phyloP scores from a whole-genome alignment of 1,140 invertebrate species.

The Eulimnadia texana region DNA sequence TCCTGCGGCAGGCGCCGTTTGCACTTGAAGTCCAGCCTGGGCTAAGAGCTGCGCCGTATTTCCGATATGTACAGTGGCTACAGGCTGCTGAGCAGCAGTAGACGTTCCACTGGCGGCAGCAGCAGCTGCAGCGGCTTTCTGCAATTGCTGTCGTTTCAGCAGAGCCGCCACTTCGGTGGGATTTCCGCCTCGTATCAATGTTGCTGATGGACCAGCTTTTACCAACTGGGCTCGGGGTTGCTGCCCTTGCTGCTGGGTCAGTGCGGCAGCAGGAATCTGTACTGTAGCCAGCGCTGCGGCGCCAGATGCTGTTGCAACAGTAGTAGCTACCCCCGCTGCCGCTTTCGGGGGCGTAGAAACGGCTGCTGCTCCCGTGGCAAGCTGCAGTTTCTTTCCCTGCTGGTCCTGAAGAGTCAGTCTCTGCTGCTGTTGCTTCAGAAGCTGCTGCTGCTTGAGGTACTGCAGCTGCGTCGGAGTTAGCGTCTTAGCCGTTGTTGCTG shows the following conservation, averaged over 20 bases:
- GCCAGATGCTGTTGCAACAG: constrained; percentile 22
- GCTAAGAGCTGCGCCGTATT: constrained; percentile 38
- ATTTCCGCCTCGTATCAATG: constrained; percentile 40
- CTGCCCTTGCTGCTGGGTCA: constrained; percentile 23
- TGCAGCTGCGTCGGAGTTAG: constrained; percentile 38
- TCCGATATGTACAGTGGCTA: constrained; percentile 10
- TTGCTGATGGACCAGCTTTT: constrained; percentile 32
- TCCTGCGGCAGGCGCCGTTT: constrained; percentile 3
- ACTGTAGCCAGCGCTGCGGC: constrained; percentile 22
- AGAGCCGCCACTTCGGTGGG: constrained; percentile 48
- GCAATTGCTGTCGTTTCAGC: constrained; percentile 47
- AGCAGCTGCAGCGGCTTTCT: constrained; percentile 29
- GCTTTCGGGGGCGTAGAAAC: constrained; percentile 9
- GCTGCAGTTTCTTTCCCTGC: constrained; percentile 24
- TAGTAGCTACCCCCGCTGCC: background rate
- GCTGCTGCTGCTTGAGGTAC: constrained; percentile 35
- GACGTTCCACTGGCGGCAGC: constrained; percentile 21
- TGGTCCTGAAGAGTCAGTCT: constrained; percentile 17
- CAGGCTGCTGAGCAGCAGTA: constrained; percentile 15
- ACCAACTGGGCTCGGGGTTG: constrained; percentile 25
- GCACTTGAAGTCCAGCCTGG: constrained; percentile 34
- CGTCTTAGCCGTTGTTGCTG: constrained; percentile 28
- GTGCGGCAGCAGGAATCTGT: constrained; percentile 19
- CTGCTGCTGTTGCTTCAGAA: constrained; percentile 28
- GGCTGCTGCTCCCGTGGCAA: constrained; percentile 18